Evolutionary conservation across 2,113 vertebrate genomes (phyloP).

Genomic region (Paramormyrops kingsleyae): DNA sequence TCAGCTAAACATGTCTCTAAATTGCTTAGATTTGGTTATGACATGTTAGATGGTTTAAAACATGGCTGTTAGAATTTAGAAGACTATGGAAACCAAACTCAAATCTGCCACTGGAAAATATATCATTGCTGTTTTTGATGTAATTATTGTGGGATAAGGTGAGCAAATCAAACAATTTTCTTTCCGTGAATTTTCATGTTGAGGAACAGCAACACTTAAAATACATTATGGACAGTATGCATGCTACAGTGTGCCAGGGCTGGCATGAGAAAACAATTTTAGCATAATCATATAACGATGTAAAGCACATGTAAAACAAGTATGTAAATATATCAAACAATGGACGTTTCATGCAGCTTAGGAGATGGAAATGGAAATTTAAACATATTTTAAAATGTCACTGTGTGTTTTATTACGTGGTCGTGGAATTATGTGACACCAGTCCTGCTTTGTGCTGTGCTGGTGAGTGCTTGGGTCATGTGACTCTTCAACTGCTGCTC

Average conservation of each 20-base stretch:
- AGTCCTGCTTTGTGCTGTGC: neutral
- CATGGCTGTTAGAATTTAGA: neutral
- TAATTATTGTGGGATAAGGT: neutral
- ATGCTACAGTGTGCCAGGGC: neutral
- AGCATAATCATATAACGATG: neutral
- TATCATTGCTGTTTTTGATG: neutral
- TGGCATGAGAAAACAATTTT: neutral
- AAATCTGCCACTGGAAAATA: neutral
- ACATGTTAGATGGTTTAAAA: neutral
- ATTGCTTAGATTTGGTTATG: neutral
- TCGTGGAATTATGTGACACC: neutral
- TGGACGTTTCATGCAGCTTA: neutral
- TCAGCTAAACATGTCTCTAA: neutral
- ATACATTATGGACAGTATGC: neutral
- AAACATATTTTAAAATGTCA: neutral
- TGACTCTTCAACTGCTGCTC: neutral
- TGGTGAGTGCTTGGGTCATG: neutral
- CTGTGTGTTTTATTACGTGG: neutral
- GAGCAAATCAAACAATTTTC: neutral
- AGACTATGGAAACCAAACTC: neutral
- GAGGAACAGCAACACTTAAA: neutral
- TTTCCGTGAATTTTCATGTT: neutral
- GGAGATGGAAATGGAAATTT: neutral
- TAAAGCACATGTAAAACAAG: slow-evolving; percentile 9
- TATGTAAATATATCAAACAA: neutral